Evolutionary conservation across 2,888 invertebrate genomes (phyloP).

Genomic region (Drosophila gaucha): DNA sequence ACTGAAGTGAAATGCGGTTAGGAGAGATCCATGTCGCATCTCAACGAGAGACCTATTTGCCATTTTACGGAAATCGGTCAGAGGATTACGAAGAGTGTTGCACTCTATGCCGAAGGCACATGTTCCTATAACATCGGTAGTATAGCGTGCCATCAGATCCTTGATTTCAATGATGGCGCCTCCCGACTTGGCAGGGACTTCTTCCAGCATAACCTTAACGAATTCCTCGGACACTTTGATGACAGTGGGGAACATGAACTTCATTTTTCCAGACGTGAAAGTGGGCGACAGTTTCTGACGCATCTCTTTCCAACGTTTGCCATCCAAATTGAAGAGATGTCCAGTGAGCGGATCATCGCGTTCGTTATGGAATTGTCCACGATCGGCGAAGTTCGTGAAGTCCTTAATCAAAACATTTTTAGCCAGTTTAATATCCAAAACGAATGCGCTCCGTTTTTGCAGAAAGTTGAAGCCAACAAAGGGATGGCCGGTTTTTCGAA

Average conservation of each 20-base stretch:
- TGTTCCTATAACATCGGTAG: slow-evolving; percentile 86
- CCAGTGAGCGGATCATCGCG: slow-evolving; percentile 82
- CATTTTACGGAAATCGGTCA: slow-evolving; percentile 81
- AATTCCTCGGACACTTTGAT: slow-evolving; percentile 63
- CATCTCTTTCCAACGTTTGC: slow-evolving; percentile 84
- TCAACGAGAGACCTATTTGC: slow-evolving; percentile 47
- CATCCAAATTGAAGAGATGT: slow-evolving; percentile 81
- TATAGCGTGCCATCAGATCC: slow-evolving; percentile 84
- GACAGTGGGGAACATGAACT: slow-evolving; percentile 71
- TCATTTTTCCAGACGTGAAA: slow-evolving; percentile 78
- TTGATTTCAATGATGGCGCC: slow-evolving; percentile 82
- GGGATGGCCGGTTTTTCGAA: slow-evolving; percentile 45
- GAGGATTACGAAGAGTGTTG: slow-evolving; percentile 82
- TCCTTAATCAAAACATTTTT: slow-evolving; percentile 68
- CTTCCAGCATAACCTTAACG: slow-evolving; percentile 42
- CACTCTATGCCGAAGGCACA: slow-evolving; percentile 85
- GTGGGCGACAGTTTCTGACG: slow-evolving; percentile 83
- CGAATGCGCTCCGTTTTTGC: slow-evolving; percentile 46
- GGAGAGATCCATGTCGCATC: slow-evolving; percentile 35
- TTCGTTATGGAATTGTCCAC: slow-evolving; percentile 79
- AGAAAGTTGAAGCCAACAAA: slow-evolving; percentile 71
- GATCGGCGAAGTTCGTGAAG: slow-evolving; percentile 82
- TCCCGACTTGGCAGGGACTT: slow-evolving; percentile 33
- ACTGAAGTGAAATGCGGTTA: slow-evolving; percentile 42
- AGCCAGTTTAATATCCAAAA: slow-evolving; percentile 61